Conservation (phyloP, 2,888 invertebrate genomes). For the Tetheella fluctuosa region DNA sequence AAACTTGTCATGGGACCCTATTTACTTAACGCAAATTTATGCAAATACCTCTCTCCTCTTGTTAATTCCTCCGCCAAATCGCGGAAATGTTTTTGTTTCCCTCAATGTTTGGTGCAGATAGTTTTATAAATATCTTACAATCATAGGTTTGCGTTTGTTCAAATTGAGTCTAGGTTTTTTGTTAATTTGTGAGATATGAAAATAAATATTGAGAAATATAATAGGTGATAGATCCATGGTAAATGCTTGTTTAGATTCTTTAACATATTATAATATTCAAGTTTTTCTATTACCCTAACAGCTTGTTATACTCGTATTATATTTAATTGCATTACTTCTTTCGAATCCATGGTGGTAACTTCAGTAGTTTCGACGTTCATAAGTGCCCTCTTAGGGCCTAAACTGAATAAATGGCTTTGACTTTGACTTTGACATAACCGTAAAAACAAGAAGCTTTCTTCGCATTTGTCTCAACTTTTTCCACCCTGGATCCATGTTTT, state of each 20-base stretch:
- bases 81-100: conserved; percentile 71
- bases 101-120: conserved; percentile 41
- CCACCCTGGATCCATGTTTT: conserved; percentile 35
- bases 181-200: too few species aligned
- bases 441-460: conserved; percentile 42
- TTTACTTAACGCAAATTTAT: conserved; percentile 84
- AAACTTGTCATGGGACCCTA: conserved; percentile 82
- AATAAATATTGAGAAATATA: too few species aligned
- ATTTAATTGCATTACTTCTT: too few species aligned
- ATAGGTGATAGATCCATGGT: too few species aligned
- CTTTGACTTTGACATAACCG: too few species aligned
- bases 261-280: not conserved
- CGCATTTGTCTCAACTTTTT: conserved; percentile 50
- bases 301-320: too few species aligned
- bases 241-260: too few species aligned
- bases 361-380: too few species aligned
- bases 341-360: conserved; percentile 13
- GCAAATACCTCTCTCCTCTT: conserved; percentile 73
- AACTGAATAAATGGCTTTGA: too few species aligned
- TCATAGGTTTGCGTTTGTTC: not conserved
- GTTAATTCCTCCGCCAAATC: conserved; percentile 61
- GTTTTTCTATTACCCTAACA: too few species aligned
- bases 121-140: conserved; percentile 25
- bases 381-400: too few species aligned
- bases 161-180: too few species aligned